Conservation (phyloP, 2,888 invertebrate genomes). For the Euzophera pinguis region DNA sequence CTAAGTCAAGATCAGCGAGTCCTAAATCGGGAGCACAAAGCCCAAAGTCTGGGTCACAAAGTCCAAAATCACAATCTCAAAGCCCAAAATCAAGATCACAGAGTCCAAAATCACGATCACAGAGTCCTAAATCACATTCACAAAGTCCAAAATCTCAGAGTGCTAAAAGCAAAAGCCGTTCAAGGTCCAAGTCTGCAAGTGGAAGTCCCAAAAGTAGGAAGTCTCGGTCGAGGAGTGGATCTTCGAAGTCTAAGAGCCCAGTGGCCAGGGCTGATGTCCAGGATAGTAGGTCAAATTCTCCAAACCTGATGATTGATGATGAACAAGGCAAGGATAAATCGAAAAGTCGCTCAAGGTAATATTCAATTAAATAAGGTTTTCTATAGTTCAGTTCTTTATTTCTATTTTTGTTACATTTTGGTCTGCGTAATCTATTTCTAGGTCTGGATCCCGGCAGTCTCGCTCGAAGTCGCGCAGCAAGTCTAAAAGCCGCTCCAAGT, state of each 20-base stretch:
- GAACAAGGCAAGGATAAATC: conserved; percentile 57
- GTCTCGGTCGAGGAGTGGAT: conserved; percentile 46
- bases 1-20: conserved; percentile 52
- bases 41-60: conserved; percentile 45
- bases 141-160: conserved; percentile 34
- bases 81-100: conserved; percentile 49
- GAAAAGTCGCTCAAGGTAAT: conserved; percentile 62
- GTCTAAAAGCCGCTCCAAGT: conserved; percentile 66
- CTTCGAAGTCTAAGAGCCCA: conserved; percentile 58
- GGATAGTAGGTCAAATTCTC: conserved; percentile 75
- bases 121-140: conserved; percentile 35
- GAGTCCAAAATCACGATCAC: conserved; percentile 46
- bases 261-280: conserved; percentile 48
- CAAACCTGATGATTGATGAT: conserved; percentile 76
- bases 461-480: conserved; percentile 64
- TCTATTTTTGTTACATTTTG: no score
- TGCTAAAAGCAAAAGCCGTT: conserved; percentile 47
- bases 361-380: background rate
- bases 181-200: conserved; percentile 69
- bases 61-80: conserved; percentile 48
- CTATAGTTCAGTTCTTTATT: no score
- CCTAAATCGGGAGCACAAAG: conserved; percentile 42
- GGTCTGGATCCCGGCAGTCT: conserved; percentile 61
- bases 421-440: conserved; percentile 23
- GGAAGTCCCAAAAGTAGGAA: conserved; percentile 51